phyloP scores from a whole-genome alignment of 2,797 vertebrate species.

The Notoglanidium macrostoma region DNA sequence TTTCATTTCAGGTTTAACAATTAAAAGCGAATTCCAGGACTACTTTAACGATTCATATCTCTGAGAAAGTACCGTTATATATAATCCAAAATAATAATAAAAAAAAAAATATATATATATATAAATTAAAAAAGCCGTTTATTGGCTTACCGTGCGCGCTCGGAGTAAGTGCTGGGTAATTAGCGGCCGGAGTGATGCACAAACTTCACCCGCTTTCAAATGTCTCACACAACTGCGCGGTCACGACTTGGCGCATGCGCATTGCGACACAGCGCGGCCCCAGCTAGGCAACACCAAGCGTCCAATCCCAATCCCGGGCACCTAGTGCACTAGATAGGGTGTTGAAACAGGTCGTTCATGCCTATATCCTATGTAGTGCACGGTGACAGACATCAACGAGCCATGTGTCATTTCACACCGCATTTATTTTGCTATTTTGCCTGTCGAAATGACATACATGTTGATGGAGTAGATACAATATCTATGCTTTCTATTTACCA shows the following conservation, averaged over 20 bases:
- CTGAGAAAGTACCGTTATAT: not conserved
- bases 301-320: not conserved
- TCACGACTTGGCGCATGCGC: slow-evolving; percentile 70
- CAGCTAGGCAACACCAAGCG: not conserved
- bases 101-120: too few relatives aligned
- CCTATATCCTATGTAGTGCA: not conserved
- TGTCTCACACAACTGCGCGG: slow-evolving; percentile 76
- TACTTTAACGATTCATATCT: not conserved
- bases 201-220: slow-evolving; percentile 73
- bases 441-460: not conserved
- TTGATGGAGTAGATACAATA: not conserved
- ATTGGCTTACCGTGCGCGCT: slow-evolving; percentile 28
- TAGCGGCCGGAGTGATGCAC: slow-evolving; percentile 32
- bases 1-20: not conserved
- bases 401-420: not conserved
- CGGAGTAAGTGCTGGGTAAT: slow-evolving; percentile 27
- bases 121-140: not conserved
- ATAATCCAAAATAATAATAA: not conserved
- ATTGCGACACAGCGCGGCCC: not conserved
- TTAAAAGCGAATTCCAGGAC: not conserved
- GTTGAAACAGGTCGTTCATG: not conserved
- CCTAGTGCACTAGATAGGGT: not conserved
- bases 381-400: not conserved
- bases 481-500: not conserved
- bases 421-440: not conserved